phyloP scores from a whole-genome alignment of 2,797 vertebrate species.

The Brachyrhaphis roseni region DNA sequence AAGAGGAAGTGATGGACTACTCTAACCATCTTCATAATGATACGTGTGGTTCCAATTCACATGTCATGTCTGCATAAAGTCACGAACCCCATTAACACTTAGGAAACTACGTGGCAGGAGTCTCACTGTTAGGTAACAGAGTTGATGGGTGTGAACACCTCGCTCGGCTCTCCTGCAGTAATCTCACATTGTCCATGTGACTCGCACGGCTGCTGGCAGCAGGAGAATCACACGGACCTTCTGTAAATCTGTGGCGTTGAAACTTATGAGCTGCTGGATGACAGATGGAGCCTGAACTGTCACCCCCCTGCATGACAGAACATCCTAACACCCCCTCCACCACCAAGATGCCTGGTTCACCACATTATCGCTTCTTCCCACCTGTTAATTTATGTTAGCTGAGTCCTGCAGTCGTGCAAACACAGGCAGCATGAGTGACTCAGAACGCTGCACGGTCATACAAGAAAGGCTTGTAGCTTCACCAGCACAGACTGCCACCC shows the following conservation, averaged over 20 bases:
- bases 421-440: not conserved
- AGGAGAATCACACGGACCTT: not conserved
- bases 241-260: slow-evolving; percentile 63
- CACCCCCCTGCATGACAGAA: slow-evolving; percentile 23
- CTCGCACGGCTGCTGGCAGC: slow-evolving; percentile 11
- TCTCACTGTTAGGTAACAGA: not conserved
- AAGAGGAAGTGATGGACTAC: not conserved
- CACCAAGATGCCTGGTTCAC: slow-evolving; percentile 61
- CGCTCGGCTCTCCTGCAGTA: slow-evolving; percentile 45
- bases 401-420: slow-evolving; percentile 3
- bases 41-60: not conserved
- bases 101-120: not conserved
- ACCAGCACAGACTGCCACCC: not conserved
- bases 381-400: slow-evolving; percentile 1
- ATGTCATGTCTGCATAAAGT: not conserved
- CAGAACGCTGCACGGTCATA: not conserved
- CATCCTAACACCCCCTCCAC: slow-evolving; percentile 23
- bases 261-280: slow-evolving; percentile 54
- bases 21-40: not conserved
- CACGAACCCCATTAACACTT: not conserved
- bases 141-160: slow-evolving; percentile 19
- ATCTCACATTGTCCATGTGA: slow-evolving; percentile 68
- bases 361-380: slow-evolving; percentile 47
- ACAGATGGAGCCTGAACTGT: slow-evolving; percentile 49
- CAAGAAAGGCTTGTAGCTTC: not conserved